Conservation (phyloP, 2,797 vertebrate species). For the Phataginus tetradactyla region DNA sequence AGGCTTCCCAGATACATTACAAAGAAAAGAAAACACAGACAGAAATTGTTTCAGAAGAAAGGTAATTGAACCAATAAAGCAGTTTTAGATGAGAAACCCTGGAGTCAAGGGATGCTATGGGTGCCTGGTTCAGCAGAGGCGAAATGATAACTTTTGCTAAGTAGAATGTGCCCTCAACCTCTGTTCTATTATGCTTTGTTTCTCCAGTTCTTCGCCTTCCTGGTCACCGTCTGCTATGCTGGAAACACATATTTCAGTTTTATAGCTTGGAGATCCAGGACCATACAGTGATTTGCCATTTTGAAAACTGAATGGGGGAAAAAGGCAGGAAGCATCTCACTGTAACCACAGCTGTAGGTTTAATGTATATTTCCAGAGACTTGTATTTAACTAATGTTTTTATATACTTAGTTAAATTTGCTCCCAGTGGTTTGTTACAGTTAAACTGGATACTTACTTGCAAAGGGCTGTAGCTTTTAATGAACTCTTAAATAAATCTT, state of each 20-base stretch:
- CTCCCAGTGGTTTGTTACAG: slow-evolving; percentile 58
- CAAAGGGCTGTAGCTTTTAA: slow-evolving; percentile 64
- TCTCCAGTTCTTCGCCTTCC: slow-evolving; percentile 89
- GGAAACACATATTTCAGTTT: slow-evolving; percentile 93
- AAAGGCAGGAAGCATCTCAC: not conserved
- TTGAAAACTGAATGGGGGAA: not conserved
- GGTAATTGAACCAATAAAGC: slow-evolving; percentile 9
- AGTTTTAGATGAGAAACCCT: not conserved
- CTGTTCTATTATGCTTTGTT: slow-evolving; percentile 38
- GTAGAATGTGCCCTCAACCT: not conserved
- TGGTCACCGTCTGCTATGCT: slow-evolving; percentile 92
- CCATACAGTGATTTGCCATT: slow-evolving; percentile 83
- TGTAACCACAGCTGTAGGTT: slow-evolving; percentile 70
- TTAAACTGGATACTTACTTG: slow-evolving; percentile 77
- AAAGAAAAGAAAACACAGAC: not conserved
- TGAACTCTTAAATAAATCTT: not conserved
- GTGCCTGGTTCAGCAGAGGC: not conserved
- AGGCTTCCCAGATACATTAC: not conserved
- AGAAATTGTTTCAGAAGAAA: not conserved
- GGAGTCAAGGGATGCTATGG: not conserved
- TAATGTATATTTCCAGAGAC: slow-evolving; percentile 75
- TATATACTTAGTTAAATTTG: slow-evolving; percentile 75
- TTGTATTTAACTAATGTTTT: slow-evolving; percentile 75
- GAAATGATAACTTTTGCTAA: not conserved
- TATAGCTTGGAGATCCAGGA: slow-evolving; percentile 90